A percentile compares a stretch with the other conserved stretches of the same genome.
Evolutionary conservation across 2,888 invertebrate species (phyloP).

Genomic region (Piscicola geometra): DNA sequence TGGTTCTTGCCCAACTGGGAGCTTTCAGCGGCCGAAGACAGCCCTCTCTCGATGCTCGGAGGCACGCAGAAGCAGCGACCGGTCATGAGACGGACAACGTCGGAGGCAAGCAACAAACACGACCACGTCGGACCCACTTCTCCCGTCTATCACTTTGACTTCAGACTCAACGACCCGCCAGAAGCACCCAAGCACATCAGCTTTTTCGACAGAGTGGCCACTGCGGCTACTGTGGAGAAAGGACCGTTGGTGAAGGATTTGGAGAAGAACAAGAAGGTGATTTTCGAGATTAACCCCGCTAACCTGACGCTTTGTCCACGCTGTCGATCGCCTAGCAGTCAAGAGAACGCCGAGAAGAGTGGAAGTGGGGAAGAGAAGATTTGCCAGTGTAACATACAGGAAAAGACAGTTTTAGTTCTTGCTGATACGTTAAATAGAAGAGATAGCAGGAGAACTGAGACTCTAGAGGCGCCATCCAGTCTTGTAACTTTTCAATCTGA

Average conservation of each 20-base stretch:
- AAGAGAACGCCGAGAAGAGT: not conserved
- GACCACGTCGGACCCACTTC: not conserved
- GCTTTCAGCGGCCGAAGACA: slow-evolving; percentile 16
- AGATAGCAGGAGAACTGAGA: not conserved
- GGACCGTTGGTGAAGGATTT: not conserved
- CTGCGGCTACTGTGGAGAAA: not conserved
- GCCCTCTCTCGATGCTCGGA: slow-evolving; percentile 18
- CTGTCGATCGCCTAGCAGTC: slow-evolving; percentile 1
- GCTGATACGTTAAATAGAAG: no score
- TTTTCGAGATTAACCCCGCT: not conserved
- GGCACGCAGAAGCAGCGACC: slow-evolving; percentile 31
- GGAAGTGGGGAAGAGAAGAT: not conserved
- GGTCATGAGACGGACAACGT: slow-evolving; percentile 14
- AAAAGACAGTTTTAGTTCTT: no score
- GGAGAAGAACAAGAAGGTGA: not conserved
- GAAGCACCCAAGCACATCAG: not conserved
- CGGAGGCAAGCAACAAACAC: slow-evolving; percentile 8
- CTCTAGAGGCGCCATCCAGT: not conserved
- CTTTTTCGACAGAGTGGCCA: not conserved
- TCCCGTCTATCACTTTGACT: slow-evolving; percentile 27
- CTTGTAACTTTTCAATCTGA: not conserved
- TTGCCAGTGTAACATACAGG: no score
- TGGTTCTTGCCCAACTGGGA: slow-evolving; percentile 33
- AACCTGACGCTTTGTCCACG: not conserved
- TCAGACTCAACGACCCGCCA: not conserved